A percentile compares a stretch with the other conserved stretches of the same genome.
These are phyloP conservation scores for Punctoribates punctum DNA, from an alignment of 2,888 invertebrate genomes.

Conservation along the genomic window DNA sequence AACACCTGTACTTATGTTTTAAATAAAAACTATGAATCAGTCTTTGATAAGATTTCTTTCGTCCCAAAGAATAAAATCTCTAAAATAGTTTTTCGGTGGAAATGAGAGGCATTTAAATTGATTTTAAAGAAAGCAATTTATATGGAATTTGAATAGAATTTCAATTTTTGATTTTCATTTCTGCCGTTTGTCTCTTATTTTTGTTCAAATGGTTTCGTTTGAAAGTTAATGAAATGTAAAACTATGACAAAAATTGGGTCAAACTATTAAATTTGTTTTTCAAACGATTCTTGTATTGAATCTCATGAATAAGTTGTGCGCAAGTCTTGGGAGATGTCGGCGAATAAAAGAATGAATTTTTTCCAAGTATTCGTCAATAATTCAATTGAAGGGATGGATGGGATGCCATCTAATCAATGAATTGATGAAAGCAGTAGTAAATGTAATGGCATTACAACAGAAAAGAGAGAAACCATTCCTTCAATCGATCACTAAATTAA, in stretches of 20 bases:
- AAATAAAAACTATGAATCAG: neutral
- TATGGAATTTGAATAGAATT: neutral
- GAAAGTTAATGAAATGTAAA: slow-evolving; percentile 36
- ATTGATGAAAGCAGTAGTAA: slow-evolving; percentile 26
- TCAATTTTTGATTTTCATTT: neutral
- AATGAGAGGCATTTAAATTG: neutral
- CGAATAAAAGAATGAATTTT: neutral
- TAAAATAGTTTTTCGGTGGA: neutral
- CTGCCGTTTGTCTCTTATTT: neutral
- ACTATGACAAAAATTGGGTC: slow-evolving; percentile 25
- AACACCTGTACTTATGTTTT: slow-evolving; percentile 31
- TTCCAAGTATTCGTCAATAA: slow-evolving; percentile 36
- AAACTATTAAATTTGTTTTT: slow-evolving; percentile 10
- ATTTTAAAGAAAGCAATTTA: neutral
- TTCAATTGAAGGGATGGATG: slow-evolving; percentile 35
- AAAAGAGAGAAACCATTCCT: slow-evolving; percentile 31
- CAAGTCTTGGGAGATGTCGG: neutral
- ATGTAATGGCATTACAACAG: neutral
- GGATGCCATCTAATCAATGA: slow-evolving; percentile 17
- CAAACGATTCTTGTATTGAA: neutral
- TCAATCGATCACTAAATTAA: slow-evolving; percentile 30
- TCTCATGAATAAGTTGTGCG: slow-evolving; percentile 2
- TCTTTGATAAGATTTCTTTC: neutral
- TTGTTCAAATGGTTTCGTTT: neutral
- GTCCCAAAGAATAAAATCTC: too few species aligned